A percentile compares a stretch with the other conserved stretches of the same genome.
phyloP scores from a whole-genome alignment of 2,113 vertebrate species.

The Ranitomeya imitator region DNA sequence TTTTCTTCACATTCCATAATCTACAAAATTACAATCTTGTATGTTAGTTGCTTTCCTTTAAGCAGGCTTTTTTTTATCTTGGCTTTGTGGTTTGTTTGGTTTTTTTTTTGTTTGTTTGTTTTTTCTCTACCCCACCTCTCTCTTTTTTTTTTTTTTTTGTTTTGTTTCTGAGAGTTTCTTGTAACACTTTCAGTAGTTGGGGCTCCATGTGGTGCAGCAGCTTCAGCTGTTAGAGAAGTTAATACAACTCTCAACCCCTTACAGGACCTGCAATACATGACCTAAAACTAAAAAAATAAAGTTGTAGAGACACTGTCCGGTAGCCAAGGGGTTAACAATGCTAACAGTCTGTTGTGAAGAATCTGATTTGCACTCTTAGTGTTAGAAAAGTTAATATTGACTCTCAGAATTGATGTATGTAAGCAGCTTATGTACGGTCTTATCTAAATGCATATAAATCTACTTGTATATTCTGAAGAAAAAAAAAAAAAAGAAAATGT shows the following conservation, averaged over 20 bases:
- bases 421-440: slow-evolving; percentile 91
- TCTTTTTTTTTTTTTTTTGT: slow-evolving; percentile 43
- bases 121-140: slow-evolving; percentile 51
- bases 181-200: slow-evolving; percentile 33
- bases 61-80: slow-evolving; percentile 66
- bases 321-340: slow-evolving; percentile 73
- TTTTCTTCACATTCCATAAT: slow-evolving; percentile 93
- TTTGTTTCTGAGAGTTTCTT: slow-evolving; percentile 72
- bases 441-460: slow-evolving; percentile 90
- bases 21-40: slow-evolving; percentile 75
- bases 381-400: slow-evolving; percentile 90
- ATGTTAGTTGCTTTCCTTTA: slow-evolving; percentile 75
- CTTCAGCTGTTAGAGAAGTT: slow-evolving; percentile 30
- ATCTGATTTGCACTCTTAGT: slow-evolving; percentile 98
- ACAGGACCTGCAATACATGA: slow-evolving; percentile 64
- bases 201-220: slow-evolving; percentile 15
- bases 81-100: slow-evolving; percentile 37
- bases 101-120: slow-evolving; percentile 37
- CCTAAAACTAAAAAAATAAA: slow-evolving; percentile 68
- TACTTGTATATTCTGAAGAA: slow-evolving; percentile 87
- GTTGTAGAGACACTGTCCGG: slow-evolving; percentile 68
- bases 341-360: slow-evolving; percentile 87
- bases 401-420: slow-evolving; percentile 87
- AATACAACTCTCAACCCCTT: slow-evolving; percentile 20
- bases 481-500: slow-evolving; percentile 70